These are phyloP conservation scores for Centrocercus urophasianus DNA, from an alignment of 2,113 vertebrate genomes.

Conservation along the genomic window DNA sequence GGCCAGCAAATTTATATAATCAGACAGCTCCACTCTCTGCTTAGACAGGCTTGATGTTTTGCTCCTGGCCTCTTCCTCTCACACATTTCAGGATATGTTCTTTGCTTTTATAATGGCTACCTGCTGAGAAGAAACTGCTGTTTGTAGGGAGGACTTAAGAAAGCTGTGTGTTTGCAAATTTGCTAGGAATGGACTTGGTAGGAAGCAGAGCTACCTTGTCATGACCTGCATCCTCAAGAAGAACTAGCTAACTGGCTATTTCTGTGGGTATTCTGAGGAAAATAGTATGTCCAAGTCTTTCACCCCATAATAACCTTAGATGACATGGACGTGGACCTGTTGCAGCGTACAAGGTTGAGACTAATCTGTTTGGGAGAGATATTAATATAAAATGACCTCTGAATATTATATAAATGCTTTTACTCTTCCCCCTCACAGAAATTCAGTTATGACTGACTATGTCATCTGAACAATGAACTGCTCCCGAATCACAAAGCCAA, in stretches of 20 bases:
- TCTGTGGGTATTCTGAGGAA: not conserved
- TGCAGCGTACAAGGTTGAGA: not conserved
- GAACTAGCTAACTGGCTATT: not conserved
- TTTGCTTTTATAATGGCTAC: not conserved
- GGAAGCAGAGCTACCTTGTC: not conserved
- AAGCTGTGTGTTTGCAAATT: not conserved
- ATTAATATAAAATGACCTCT: slow-evolving; percentile 14
- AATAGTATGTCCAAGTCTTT: not conserved
- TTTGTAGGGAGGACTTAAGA: not conserved
- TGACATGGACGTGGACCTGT: not conserved
- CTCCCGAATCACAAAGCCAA: slow-evolving; percentile 55
- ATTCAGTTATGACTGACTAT: slow-evolving; percentile 29
- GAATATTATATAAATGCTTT: slow-evolving; percentile 47
- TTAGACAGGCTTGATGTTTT: not conserved
- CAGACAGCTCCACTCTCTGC: not conserved
- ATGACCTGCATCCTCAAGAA: not conserved
- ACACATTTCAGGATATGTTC: not conserved
- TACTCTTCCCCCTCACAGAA: not conserved
- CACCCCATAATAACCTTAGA: not conserved
- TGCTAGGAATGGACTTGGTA: not conserved
- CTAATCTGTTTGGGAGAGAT: not conserved
- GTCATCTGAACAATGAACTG: slow-evolving; percentile 45
- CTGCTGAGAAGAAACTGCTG: not conserved
- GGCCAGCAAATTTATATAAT: not conserved
- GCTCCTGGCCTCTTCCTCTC: not conserved